A percentile compares a stretch with the other conserved stretches of the same genome.
These are phyloP conservation scores for Uria lomvia DNA, from an alignment of 2,113 vertebrate genomes.

Conservation along the genomic window DNA sequence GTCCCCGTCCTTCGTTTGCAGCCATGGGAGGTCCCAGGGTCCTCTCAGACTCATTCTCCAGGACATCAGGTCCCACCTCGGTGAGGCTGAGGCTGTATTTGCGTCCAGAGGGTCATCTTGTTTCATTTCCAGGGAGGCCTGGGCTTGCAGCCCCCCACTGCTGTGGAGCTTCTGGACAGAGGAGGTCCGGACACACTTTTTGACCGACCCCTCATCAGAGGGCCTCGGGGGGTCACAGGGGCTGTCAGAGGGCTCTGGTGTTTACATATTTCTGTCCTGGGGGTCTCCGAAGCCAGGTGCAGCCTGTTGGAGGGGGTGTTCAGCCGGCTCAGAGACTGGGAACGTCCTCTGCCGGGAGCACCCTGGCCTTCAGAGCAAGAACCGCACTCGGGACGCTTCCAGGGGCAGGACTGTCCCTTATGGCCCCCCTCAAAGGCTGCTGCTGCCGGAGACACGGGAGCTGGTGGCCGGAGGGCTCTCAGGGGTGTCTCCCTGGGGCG, in stretches of 20 bases:
- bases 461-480: neutral
- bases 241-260: neutral
- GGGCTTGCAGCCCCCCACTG: neutral
- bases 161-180: neutral
- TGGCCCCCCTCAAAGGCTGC: rapidly evolving
- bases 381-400: neutral
- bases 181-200: neutral
- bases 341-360: neutral
- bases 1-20: rapidly evolving
- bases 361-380: rapidly evolving
- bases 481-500: neutral
- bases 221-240: neutral
- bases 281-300: rapidly evolving
- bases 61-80: neutral
- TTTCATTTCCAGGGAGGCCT: slow-evolving; percentile 73
- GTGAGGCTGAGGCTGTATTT: neutral
- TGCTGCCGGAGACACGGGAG: rapidly evolving
- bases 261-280: neutral
- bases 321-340: slow-evolving; percentile 40
- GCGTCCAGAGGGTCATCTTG: neutral
- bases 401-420: neutral
- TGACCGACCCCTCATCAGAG: neutral
- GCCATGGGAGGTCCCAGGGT: rapidly evolving
- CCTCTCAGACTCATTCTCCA: rapidly evolving
- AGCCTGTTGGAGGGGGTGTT: neutral